Base-by-base conservation (phyloP, 2,113 vertebrate genomes). In the Chaenogobius annularis region DNA sequence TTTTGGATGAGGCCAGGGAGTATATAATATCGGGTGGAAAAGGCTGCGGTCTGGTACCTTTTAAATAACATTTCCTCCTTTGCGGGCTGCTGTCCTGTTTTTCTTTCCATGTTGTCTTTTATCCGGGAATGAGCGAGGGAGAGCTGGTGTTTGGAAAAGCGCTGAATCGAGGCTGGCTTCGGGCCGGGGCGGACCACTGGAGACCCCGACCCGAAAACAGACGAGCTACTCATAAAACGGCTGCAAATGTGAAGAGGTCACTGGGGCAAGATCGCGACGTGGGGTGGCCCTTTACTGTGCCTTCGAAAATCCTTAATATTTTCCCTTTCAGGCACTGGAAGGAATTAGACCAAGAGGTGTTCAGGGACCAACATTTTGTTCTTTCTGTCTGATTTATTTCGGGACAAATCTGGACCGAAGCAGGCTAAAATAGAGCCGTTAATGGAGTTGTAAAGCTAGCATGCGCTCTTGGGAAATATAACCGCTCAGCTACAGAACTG, bases 61-160 rank as follows among this genome's bases (percentile, higher is more conserved):
- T 98, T 98, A 98, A 98, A 99, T 98, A 98, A 98, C 96, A 97
- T 99, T 98, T 98, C 97, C 97, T 96, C 95, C 95, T 97, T 95
- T 96, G 94, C 95, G 95, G 95, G 95, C 95, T 94, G 95, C 96
- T 96, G 96, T 97, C 95, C 96, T 98, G 96, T 98, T 99, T 98
- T 98, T 97, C 96, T 98, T 99, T 98, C 97, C 96, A 95, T 97
- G 95, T 98, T 98, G 96, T 96, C 94, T 95, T 98, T 97, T 97
- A 96, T 96, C 96, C 95, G 91, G 94, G 95, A 94, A 92, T 89
- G 87, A 84, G 73, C 82, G 89, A 26, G 90, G 73, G 86, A 88
- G 88, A 92, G 91, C 89, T 90, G 89, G 92, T 91, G 92, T 92
- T 93, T 90, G 86, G 83, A 93, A 92, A 93, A 91, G 90, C 87